These are phyloP conservation scores for Numida meleagris DNA, from an alignment of 2,113 vertebrate species.

Conservation along the genomic window DNA sequence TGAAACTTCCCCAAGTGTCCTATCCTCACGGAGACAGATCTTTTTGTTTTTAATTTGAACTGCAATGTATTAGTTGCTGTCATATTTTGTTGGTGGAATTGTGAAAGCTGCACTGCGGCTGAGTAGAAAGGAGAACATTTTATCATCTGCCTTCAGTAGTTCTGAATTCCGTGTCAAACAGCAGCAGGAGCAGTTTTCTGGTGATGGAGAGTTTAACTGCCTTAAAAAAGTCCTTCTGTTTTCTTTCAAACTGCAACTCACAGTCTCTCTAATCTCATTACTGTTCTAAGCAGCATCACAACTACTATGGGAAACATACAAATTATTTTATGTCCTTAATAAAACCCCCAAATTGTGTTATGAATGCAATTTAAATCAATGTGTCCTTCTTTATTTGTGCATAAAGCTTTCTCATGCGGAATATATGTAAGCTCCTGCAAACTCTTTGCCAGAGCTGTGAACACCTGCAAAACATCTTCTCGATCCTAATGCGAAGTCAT, in stretches of 20 bases:
- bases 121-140: not conserved
- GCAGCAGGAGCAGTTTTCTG: not conserved
- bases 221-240: constrained; percentile 16
- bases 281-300: not conserved
- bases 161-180: not conserved
- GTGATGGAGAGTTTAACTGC: not conserved
- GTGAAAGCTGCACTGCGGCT: not conserved
- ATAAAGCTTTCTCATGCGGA: not conserved
- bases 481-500: not conserved
- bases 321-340: constrained; percentile 23
- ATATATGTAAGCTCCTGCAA: not conserved
- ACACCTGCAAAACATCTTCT: constrained; percentile 48
- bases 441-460: constrained; percentile 3
- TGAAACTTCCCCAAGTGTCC: not conserved
- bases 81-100: not conserved
- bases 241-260: not conserved
- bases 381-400: not conserved
- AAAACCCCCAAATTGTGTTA: not conserved
- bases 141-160: not conserved
- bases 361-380: not conserved
- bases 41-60: not conserved
- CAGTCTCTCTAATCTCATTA: not conserved
- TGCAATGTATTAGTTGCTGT: not conserved
- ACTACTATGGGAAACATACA: not conserved
- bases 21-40: not conserved